These are phyloP conservation scores for Clarias magur DNA, from an alignment of 2,113 vertebrate species.

Conservation along the genomic window DNA sequence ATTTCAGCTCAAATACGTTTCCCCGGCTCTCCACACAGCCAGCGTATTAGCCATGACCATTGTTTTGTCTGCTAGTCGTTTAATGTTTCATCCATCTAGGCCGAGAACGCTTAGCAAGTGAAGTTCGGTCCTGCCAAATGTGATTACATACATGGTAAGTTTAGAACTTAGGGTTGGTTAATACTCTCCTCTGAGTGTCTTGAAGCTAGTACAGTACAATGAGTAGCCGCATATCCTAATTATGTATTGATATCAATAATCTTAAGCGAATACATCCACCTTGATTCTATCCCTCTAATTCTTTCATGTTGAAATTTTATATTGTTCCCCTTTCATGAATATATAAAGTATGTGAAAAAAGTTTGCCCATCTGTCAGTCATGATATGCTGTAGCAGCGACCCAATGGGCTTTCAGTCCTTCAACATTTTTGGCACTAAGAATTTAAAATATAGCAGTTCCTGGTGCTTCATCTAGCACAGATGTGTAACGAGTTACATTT, in stretches of 20 bases:
- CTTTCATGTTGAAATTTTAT: neutral
- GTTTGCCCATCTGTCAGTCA: neutral
- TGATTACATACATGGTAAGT: neutral
- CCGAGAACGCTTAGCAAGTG: neutral
- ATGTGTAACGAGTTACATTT: too few species aligned
- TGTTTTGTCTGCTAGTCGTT: conserved; percentile 10
- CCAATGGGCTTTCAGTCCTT: neutral
- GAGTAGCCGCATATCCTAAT: neutral
- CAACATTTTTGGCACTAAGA: neutral
- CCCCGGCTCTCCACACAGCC: neutral
- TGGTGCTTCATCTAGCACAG: neutral
- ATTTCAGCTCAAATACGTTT: conserved; percentile 31
- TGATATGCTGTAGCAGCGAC: neutral
- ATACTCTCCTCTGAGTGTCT: neutral
- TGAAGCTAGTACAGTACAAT: neutral
- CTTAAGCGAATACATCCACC: neutral
- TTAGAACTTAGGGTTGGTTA: neutral
- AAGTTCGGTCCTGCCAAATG: neutral
- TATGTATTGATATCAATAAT: neutral
- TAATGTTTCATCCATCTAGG: conserved; percentile 27
- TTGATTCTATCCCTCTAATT: neutral
- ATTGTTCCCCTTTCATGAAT: neutral
- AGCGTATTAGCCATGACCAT: conserved; percentile 5
- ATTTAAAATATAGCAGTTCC: neutral
- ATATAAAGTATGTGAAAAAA: neutral